Percentiles rank a stretch among this genome's conserved stretches.
phyloP scores from a whole-genome alignment of 1,140 invertebrate species.

The Sycophaga agraensis region DNA sequence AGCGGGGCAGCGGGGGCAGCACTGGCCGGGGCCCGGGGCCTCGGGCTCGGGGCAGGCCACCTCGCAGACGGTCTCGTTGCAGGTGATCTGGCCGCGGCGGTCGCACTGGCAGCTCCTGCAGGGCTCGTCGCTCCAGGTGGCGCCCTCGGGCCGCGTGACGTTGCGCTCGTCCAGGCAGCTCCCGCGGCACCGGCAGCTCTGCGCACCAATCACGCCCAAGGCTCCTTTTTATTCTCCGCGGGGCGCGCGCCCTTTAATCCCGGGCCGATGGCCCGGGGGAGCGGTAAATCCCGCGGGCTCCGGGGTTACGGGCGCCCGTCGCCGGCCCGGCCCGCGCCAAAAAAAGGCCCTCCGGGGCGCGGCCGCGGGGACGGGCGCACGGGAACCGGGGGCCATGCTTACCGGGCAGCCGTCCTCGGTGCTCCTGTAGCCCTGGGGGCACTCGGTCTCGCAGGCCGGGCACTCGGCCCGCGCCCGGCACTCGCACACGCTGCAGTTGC shows the following conservation, averaged over 20 bases:
- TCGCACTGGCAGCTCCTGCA: conserved; percentile 50
- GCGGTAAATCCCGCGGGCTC: too few species aligned
- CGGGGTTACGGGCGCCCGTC: too few species aligned
- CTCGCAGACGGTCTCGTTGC: conserved; percentile 49
- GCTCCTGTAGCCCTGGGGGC: conserved; percentile 45
- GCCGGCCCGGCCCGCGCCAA: neutral
- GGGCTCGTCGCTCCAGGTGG: conserved; percentile 46
- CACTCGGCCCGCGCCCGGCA: conserved; percentile 41
- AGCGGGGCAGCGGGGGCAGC: conserved; percentile 48
- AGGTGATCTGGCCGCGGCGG: conserved; percentile 41
- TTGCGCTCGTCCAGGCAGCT: conserved; percentile 47
- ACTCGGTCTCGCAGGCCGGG: conserved; percentile 35
- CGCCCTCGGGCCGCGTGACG: conserved; percentile 44
- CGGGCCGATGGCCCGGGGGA: too few species aligned
- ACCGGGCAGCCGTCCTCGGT: conserved; percentile 48
- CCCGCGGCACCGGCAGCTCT: conserved; percentile 49
- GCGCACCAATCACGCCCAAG: too few species aligned
- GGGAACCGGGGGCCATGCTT: too few species aligned
- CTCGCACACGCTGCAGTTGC: conserved; percentile 47
- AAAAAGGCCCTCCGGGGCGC: neutral
- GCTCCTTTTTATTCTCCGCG: too few species aligned
- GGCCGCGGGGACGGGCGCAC: too few species aligned
- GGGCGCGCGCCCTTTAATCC: too few species aligned
- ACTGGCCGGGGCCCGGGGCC: conserved; percentile 42
- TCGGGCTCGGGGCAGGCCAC: conserved; percentile 45